Conservation (phyloP, 1,140 invertebrate species). For the Micrasema longulum region DNA sequence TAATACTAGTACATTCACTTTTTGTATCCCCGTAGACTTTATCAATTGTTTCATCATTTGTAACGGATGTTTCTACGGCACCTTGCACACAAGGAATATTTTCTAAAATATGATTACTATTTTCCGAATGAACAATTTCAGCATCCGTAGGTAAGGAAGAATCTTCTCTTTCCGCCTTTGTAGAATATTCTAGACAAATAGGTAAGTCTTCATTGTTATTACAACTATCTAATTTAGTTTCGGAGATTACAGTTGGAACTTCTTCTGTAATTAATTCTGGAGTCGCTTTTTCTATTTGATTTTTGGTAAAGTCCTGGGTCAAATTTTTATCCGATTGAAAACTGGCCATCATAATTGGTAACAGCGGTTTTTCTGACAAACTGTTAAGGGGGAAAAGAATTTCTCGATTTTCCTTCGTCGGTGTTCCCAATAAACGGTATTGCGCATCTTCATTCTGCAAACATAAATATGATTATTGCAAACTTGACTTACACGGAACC, state of each 20-base stretch:
- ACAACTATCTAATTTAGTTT: neutral
- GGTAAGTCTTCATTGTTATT: slow-evolving; percentile 17
- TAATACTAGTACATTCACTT: slow-evolving; percentile 56
- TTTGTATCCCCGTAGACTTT: slow-evolving; percentile 56
- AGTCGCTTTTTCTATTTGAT: neutral
- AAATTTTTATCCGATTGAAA: no score
- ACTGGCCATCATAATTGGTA: no score
- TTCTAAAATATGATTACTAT: neutral
- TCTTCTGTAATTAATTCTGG: neutral
- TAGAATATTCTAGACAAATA: no score
- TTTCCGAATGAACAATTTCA: neutral
- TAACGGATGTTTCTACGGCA: slow-evolving; percentile 59
- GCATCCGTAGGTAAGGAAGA: neutral
- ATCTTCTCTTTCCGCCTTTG: neutral
- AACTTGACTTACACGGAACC: no score
- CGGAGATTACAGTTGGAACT: neutral
- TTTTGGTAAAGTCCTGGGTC: no score
- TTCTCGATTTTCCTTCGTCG: slow-evolving; percentile 21
- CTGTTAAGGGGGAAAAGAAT: no score
- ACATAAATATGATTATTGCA: slow-evolving; percentile 15
- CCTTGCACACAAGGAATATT: neutral
- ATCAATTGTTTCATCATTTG: slow-evolving; percentile 38
- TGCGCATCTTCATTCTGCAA: slow-evolving; percentile 44
- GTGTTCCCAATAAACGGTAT: slow-evolving; percentile 17
- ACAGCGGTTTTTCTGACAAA: no score